These are phyloP conservation scores for Leptinotarsa defecta DNA, from an alignment of 1,140 invertebrate species.

Conservation along the genomic window DNA sequence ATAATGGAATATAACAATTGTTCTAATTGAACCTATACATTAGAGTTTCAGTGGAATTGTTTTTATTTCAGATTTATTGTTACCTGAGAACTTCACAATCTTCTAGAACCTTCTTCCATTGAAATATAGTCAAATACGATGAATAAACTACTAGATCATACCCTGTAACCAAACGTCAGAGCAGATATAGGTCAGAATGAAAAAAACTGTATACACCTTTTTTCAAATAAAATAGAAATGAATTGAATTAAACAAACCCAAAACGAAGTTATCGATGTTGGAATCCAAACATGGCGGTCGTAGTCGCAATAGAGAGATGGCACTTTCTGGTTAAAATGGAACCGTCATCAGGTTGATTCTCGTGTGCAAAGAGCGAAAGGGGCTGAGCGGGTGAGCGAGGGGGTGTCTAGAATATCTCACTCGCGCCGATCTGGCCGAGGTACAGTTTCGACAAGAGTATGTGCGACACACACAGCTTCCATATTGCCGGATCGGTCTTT, in stretches of 20 bases:
- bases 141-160: no score
- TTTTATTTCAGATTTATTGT: no score
- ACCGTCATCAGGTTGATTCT: constrained; percentile 48
- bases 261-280: constrained; percentile 8
- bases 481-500: constrained; percentile 22
- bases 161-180: no score
- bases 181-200: no score
- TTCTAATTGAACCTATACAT: no score
- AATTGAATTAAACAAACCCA: background rate
- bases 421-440: constrained; percentile 45
- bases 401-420: constrained; percentile 49
- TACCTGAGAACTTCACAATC: no score
- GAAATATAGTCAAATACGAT: no score
- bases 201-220: background rate
- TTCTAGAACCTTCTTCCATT: no score
- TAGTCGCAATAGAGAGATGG: constrained; percentile 22
- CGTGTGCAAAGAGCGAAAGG: constrained; percentile 27
- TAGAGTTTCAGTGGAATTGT: no score
- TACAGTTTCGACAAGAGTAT: constrained; percentile 50
- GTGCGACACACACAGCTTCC: constrained; percentile 47
- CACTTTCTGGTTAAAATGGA: constrained; percentile 36
- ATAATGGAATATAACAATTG: no score
- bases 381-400: constrained; percentile 12
- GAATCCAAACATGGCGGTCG: background rate
- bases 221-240: background rate